Evolutionary conservation across 1,140 invertebrate species (phyloP), one percentile per base, ranked within the genome.

Genomic region (Orius laevigatus): DNA sequence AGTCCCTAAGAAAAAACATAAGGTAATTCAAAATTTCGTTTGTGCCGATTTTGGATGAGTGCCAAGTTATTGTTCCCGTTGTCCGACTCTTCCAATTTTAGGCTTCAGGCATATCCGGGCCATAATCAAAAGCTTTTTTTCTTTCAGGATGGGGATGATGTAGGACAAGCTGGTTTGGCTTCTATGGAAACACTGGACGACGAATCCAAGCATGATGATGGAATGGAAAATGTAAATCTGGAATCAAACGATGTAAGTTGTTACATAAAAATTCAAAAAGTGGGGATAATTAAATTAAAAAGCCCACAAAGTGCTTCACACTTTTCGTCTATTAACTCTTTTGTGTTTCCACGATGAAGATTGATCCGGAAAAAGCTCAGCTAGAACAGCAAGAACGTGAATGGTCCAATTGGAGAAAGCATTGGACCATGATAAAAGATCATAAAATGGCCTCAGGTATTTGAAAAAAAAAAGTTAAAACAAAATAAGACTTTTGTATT

Each of bases 161-260:
- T 70, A 12, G 70, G 69, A 51, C 73, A 73, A 56, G 79, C 77
- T 2, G 76, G 78, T 36, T 66, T 85, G 43, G 81, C 82, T 0
- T 83, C 80, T 1, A 76, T 81, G 68, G 82, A 84, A 59, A 84
- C 81, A 0, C 63, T 84, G 3, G 79, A 82, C 58, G 76, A 80
- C 55, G n/a, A 25, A 4, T 63, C 69, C 1, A 70, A 69, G 41
- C 68, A 67, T 54, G 66, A 71, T 20, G 76, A 81, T 57, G 76
- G 76, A 2, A 71, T 80, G 71, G 78, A 79, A 58, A 79, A 70
- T 54, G 69, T 82, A 3, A 74, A 78, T 57, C 59, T 79, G 36
- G 72, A 71, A 39, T 63, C 64, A 16, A 50, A 45, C 46, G 70
- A 51, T 44, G 53, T 51, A 42, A 41, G 18, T 35, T 35, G 31